These are phyloP conservation scores for Lethocerus indicus DNA, from an alignment of 1,140 invertebrate genomes.

Conservation along the genomic window DNA sequence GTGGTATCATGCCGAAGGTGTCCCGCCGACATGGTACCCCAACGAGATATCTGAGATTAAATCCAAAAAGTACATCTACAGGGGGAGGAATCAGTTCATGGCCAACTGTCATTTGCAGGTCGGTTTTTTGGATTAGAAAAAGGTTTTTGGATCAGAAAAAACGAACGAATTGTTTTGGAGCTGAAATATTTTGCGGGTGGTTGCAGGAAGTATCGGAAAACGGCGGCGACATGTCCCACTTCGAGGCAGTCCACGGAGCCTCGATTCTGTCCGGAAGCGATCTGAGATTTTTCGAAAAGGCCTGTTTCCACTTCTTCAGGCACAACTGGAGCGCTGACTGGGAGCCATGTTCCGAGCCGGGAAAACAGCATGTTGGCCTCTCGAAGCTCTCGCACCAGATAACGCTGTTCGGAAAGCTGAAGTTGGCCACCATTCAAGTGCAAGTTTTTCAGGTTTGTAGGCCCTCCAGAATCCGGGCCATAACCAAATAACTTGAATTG, in stretches of 20 bases:
- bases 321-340: conserved; percentile 24
- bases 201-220: conserved; percentile 83
- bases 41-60: conserved; percentile 34
- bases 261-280: conserved; percentile 35
- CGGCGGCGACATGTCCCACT: conserved; percentile 67
- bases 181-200: not conserved
- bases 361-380: conserved; percentile 33
- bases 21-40: conserved; percentile 50
- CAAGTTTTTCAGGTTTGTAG: conserved; percentile 37
- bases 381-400: conserved; percentile 39
- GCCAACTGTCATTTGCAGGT: conserved; percentile 56
- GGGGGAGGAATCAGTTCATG: conserved; percentile 58
- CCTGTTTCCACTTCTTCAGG: conserved; percentile 15
- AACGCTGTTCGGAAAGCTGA: conserved; percentile 32
- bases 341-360: conserved; percentile 16
- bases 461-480: too few relatives aligned
- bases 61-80: conserved; percentile 39
- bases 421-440: conserved; percentile 33
- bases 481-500: too few relatives aligned
- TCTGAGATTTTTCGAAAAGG: conserved; percentile 18
- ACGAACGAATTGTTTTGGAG: not conserved
- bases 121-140: conserved; percentile 8
- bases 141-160: not conserved
- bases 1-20: conserved; percentile 64
- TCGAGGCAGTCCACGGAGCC: conserved; percentile 53